phyloP scores from a whole-genome alignment of 1,140 invertebrate genomes.

The Saxidomus purpurata region DNA sequence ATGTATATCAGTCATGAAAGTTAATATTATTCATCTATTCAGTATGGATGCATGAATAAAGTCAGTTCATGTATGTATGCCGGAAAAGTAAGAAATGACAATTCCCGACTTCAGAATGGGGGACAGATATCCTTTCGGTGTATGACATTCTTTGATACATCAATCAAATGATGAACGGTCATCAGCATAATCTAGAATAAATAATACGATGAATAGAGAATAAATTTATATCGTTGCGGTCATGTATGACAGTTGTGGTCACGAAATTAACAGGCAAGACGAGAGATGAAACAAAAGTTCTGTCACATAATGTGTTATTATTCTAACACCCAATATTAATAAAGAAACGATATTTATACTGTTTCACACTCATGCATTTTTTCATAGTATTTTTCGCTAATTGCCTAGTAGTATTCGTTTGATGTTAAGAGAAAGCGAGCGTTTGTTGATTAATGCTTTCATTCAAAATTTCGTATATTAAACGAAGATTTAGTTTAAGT shows the following conservation, averaged over 20 bases:
- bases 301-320: conserved; percentile 46
- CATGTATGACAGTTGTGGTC: conserved; percentile 58
- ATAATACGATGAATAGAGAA: conserved; percentile 49
- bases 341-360: conserved; percentile 7
- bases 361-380: conserved; percentile 9
- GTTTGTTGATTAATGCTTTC: conserved; percentile 1
- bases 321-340: conserved; percentile 36
- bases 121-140: conserved; percentile 15
- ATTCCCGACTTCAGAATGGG: not conserved
- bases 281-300: conserved; percentile 58
- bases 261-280: conserved; percentile 48
- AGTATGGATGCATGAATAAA: no score
- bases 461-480: not conserved
- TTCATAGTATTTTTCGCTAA: not conserved
- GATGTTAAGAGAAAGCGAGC: not conserved
- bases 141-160: conserved; percentile 50
- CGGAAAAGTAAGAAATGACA: conserved; percentile 10
- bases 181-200: conserved; percentile 50
- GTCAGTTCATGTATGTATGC: no score
- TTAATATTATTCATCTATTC: no score
- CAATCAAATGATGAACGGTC: conserved; percentile 49
- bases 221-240: conserved; percentile 61
- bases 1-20: no score
- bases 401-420: not conserved
- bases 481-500: not conserved